Evolutionary conservation across 2,113 vertebrate species (phyloP), one percentile per base, ranked within the genome.

Genomic region (Pachyramphus minor): DNA sequence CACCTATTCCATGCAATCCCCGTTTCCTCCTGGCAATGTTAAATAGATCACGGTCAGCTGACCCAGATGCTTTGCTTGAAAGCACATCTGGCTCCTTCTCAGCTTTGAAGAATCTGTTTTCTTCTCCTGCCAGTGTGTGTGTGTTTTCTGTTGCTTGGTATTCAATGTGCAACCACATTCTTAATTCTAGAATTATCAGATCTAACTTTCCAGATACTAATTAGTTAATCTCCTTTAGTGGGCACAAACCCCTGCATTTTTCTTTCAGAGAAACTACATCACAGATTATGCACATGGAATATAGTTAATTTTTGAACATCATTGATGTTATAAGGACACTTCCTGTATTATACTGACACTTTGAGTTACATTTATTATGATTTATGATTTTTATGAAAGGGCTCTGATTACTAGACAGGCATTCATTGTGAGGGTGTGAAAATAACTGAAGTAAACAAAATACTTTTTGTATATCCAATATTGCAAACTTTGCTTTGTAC

Each of bases 381-480:
- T 85, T 88, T 77, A 91, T 63, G 10, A 67, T 77, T 80, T 74
- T 67, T 67, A 55, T 94, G 72, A 90, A 89, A 79, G 24, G 31
- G 11, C 3, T 69, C 17, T 44, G 19, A 77, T 45, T 87, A 91
- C 35, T 14, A 94, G 90, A 68, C n/a, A 88, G n/a, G 59, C 53
- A 90, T 87, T 75, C 69, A 35, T 68, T 92, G 86, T 37, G 33
- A 90, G 10, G 6, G 18, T 64, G n/a, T 27, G 67, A 95, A 93
- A 91, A 41, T 52, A 93, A 86, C 17, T 33, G 23, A 96, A 94
- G 86, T 63, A 94, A 87, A 91, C 68, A 96, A 90, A 94, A 73
- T 77, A 67, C 8, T 77, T 91, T 25, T 68, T 64, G 18, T 62
- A 80, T 44, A 86, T 42, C 27, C 30, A 77, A 41, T 42, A 67